phyloP scores from a whole-genome alignment of 2,797 vertebrate genomes.

The Pipistrellus nathusii region DNA sequence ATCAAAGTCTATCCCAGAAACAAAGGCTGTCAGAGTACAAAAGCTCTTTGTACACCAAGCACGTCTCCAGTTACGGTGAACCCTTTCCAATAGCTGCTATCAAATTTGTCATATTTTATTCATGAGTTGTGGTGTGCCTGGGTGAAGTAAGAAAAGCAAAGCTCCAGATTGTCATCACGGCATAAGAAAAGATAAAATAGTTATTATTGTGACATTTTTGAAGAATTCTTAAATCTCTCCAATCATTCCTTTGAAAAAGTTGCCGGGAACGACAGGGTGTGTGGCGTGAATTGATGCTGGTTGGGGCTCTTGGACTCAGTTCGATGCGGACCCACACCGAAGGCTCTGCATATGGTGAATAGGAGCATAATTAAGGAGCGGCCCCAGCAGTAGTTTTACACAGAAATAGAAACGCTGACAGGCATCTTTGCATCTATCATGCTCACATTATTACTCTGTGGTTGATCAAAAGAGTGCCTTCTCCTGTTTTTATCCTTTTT shows the following conservation, averaged over 20 bases:
- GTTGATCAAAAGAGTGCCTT: constrained; percentile 77
- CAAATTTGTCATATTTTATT: constrained; percentile 97
- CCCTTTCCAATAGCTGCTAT: constrained; percentile 91
- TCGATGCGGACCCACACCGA: neutral
- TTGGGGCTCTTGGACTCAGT: constrained; percentile 3
- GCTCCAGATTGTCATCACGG: constrained; percentile 87
- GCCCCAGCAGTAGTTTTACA: constrained; percentile 71
- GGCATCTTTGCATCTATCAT: constrained; percentile 57
- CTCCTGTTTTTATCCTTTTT: constrained; percentile 76
- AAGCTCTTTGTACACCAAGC: constrained; percentile 84
- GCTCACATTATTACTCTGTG: constrained; percentile 68
- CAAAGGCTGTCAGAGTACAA: constrained; percentile 81
- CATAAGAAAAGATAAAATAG: constrained; percentile 86
- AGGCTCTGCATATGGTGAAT: constrained; percentile 54
- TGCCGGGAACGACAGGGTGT: constrained; percentile 16
- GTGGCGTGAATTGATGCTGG: constrained; percentile 52
- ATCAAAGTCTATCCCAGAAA: constrained; percentile 85
- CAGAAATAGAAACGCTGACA: constrained; percentile 50
- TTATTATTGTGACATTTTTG: constrained; percentile 84
- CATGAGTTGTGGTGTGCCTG: constrained; percentile 93
- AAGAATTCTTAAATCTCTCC: constrained; percentile 80
- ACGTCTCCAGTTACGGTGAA: constrained; percentile 87
- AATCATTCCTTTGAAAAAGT: constrained; percentile 79
- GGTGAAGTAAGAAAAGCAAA: constrained; percentile 89
- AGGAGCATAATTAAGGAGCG: constrained; percentile 63